Evolutionary conservation across 1,140 invertebrate species (phyloP).

Genomic region (Halesus radiatus): DNA sequence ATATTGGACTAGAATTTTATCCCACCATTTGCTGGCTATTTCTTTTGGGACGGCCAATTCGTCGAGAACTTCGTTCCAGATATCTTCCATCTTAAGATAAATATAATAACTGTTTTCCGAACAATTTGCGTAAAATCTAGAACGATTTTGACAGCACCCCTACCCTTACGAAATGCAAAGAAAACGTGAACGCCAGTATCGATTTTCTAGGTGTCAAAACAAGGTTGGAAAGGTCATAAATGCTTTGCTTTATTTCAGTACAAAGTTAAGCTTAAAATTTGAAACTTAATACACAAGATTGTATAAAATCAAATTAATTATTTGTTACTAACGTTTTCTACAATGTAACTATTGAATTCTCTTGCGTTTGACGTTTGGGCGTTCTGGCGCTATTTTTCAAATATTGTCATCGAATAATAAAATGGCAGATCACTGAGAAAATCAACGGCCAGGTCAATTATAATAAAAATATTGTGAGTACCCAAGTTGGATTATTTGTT

Average conservation of each 20-base stretch:
- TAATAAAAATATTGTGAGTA: not conserved
- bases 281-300: not conserved
- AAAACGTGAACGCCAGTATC: slow-evolving; percentile 24
- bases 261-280: not conserved
- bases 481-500: no score
- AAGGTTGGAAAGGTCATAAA: slow-evolving; percentile 35
- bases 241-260: not conserved
- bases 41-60: slow-evolving; percentile 49
- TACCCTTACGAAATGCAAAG: slow-evolving; percentile 1
- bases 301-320: not conserved
- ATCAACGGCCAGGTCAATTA: not conserved
- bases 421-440: not conserved
- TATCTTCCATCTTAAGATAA: slow-evolving; percentile 46
- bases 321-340: not conserved
- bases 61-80: slow-evolving; percentile 49
- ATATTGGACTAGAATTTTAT: slow-evolving; percentile 49
- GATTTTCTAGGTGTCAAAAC: slow-evolving; percentile 46
- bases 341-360: not conserved
- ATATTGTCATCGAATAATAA: not conserved
- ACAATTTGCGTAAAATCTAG: not conserved
- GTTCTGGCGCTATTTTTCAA: not conserved
- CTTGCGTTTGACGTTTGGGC: not conserved
- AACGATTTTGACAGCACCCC: slow-evolving; percentile 13
- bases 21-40: slow-evolving; percentile 51
- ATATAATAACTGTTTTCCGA: no score